Percentiles rank a stretch among this genome's conserved stretches.
Evolutionary conservation across 1,140 invertebrate species (phyloP).

Genomic region (Drosophila bocki): DNA sequence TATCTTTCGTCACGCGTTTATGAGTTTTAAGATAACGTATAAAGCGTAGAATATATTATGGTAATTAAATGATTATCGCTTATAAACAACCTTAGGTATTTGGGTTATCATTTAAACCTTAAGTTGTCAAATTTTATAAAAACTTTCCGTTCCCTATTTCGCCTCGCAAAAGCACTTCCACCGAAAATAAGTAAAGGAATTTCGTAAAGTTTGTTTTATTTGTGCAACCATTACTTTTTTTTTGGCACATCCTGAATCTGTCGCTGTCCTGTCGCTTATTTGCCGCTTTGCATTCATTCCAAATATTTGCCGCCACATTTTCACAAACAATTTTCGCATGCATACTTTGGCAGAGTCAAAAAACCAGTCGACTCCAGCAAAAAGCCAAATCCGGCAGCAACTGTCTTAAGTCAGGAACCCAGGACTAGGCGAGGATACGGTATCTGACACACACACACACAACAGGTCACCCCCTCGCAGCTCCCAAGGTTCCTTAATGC

Average conservation of each 20-base stretch:
- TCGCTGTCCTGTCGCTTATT: slow-evolving; percentile 66
- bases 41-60: not conserved
- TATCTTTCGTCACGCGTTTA: not conserved
- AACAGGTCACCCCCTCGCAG: slow-evolving; percentile 55
- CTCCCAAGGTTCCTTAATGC: slow-evolving; percentile 63
- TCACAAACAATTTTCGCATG: slow-evolving; percentile 72
- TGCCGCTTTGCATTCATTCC: slow-evolving; percentile 76
- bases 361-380: slow-evolving; percentile 19
- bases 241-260: slow-evolving; percentile 62
- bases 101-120: not conserved
- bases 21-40: not conserved
- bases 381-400: slow-evolving; percentile 39
- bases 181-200: slow-evolving; percentile 14
- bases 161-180: slow-evolving; percentile 4
- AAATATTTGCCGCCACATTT: slow-evolving; percentile 78
- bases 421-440: slow-evolving; percentile 48
- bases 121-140: not conserved
- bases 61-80: too few species aligned
- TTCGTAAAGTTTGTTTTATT: slow-evolving; percentile 44
- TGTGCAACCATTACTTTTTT: slow-evolving; percentile 21
- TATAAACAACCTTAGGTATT: not conserved
- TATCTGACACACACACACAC: not conserved
- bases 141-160: slow-evolving; percentile 5
- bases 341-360: slow-evolving; percentile 62
- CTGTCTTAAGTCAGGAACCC: slow-evolving; percentile 50